Conservation (phyloP, 2,113 vertebrate genomes). For the Lepus americanus region DNA sequence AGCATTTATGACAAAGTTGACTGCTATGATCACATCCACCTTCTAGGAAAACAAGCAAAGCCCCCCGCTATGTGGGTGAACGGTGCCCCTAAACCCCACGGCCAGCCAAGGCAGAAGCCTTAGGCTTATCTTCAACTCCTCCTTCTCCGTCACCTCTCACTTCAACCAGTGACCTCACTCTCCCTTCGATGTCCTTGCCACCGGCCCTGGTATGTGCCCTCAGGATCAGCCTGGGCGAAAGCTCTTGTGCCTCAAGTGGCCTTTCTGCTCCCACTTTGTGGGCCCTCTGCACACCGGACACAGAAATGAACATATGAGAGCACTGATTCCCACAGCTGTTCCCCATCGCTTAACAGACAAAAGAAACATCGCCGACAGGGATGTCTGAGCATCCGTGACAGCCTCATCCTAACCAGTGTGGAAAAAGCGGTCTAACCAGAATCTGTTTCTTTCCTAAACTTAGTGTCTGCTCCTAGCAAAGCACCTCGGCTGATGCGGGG, state of each 20-base stretch:
- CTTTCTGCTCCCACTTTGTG: background rate
- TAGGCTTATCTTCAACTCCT: background rate
- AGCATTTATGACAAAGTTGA: background rate
- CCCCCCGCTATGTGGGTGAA: background rate
- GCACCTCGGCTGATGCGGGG: background rate
- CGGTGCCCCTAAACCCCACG: background rate
- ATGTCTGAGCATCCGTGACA: background rate
- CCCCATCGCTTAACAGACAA: background rate
- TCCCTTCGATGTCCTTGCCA: background rate
- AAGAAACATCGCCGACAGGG: background rate
- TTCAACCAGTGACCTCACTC: background rate
- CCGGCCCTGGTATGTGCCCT: background rate
- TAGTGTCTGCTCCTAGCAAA: background rate
- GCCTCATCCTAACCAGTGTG: background rate
- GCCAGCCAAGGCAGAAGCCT: background rate
- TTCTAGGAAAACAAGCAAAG: background rate
- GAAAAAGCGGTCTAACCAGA: background rate
- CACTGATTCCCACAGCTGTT: background rate
- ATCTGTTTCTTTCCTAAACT: background rate
- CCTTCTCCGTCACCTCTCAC: background rate
- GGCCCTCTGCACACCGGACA: background rate
- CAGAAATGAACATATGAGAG: conserved; percentile 24
- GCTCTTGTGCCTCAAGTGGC: background rate
- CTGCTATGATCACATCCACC: background rate
- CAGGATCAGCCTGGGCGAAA: background rate